Percentiles rank a stretch among this genome's conserved stretches.
These are phyloP conservation scores for Nebria brevicollis DNA, from an alignment of 2,888 invertebrate species.

Conservation along the genomic window DNA sequence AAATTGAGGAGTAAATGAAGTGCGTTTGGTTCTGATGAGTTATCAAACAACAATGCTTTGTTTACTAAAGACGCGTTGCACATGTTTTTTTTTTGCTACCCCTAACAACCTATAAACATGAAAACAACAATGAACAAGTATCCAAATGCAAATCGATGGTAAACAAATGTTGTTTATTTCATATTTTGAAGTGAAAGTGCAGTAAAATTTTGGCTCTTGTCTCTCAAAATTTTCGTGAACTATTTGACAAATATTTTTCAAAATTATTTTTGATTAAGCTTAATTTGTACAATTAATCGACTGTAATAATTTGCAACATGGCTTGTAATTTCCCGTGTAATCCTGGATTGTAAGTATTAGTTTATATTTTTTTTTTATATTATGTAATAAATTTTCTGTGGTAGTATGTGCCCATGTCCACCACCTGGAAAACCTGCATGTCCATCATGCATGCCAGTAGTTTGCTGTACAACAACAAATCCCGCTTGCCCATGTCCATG, in stretches of 20 bases:
- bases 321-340: neutral
- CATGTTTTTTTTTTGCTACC: neutral
- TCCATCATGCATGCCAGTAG: constrained; percentile 13
- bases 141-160: too few relatives aligned
- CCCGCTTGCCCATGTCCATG: constrained; percentile 31
- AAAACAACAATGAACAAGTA: neutral
- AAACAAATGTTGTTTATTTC: neutral
- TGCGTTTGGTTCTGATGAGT: constrained; percentile 8
- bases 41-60: constrained; percentile 4
- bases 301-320: neutral
- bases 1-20: constrained; percentile 10
- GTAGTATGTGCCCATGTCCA: constrained; percentile 35
- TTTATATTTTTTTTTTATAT: neutral
- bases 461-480: constrained; percentile 4
- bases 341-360: neutral
- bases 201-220: neutral
- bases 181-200: neutral
- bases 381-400: neutral
- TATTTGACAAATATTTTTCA: constrained; percentile 2
- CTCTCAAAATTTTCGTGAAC: neutral
- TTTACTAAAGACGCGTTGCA: neutral
- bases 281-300: neutral
- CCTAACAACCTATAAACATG: neutral
- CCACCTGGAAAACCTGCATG: constrained; percentile 4
- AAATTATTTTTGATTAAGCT: constrained; percentile 10